Evolutionary conservation across 2,888 invertebrate species (phyloP).

Genomic region (Aproaerema taeniolella): DNA sequence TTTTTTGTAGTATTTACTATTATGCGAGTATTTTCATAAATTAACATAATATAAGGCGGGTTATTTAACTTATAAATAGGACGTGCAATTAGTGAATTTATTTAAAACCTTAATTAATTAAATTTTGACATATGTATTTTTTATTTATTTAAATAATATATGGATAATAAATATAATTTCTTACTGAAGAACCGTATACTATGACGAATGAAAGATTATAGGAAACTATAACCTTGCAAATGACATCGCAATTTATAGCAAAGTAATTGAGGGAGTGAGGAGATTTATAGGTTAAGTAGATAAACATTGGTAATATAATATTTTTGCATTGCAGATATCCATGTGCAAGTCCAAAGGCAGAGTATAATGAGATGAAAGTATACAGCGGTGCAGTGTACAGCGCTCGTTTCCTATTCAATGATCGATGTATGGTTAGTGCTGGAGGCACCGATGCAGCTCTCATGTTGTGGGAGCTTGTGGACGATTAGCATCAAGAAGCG

Average conservation of each 20-base stretch:
- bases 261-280: too few relatives aligned
- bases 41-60: too few relatives aligned
- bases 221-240: too few relatives aligned
- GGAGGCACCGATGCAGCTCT: constrained; percentile 93
- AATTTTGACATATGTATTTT: background rate
- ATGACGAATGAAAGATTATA: too few relatives aligned
- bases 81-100: too few relatives aligned
- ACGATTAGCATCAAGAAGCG: constrained; percentile 79
- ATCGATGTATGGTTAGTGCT: constrained; percentile 89
- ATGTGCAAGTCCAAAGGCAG: constrained; percentile 89
- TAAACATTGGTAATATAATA: background rate
- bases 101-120: too few relatives aligned
- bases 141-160: background rate
- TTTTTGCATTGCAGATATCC: constrained; percentile 80
- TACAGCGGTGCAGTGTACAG: constrained; percentile 90
- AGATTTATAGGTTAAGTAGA: too few relatives aligned
- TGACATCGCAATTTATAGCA: background rate
- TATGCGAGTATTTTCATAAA: background rate
- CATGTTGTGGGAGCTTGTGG: constrained; percentile 93
- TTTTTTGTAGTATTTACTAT: too few relatives aligned
- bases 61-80: too few relatives aligned
- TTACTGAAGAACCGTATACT: too few relatives aligned
- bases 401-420: constrained; percentile 90
- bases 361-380: constrained; percentile 92
- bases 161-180: too few relatives aligned